These are phyloP conservation scores for Lasioglossum calceatum DNA, from an alignment of 2,888 invertebrate species.

Conservation along the genomic window DNA sequence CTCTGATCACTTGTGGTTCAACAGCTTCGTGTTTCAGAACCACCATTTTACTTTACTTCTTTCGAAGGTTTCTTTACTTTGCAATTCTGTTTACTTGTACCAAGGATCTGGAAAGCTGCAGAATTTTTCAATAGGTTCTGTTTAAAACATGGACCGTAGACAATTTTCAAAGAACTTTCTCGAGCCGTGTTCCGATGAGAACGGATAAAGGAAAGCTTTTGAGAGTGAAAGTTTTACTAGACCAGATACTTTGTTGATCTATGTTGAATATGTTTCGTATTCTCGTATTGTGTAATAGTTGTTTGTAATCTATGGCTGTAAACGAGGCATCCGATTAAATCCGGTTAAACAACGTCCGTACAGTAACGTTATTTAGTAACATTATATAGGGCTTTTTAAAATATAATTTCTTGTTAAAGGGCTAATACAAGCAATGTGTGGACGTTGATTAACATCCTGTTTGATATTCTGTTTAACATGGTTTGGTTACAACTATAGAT, in stretches of 20 bases:
- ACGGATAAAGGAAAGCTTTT: not conserved
- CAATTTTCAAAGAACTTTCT: too few species aligned
- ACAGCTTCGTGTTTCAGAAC: not conserved
- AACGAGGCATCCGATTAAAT: too few species aligned
- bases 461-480: not conserved
- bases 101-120: not conserved
- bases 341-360: too few species aligned
- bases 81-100: not conserved
- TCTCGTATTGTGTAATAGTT: not conserved
- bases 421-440: not conserved
- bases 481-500: not conserved
- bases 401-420: not conserved
- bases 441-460: not conserved
- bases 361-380: too few species aligned
- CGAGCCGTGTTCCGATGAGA: not conserved
- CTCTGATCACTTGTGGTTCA: not conserved
- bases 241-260: not conserved
- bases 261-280: not conserved
- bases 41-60: not conserved
- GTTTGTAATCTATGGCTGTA: not conserved
- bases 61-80: not conserved
- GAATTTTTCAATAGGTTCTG: not conserved
- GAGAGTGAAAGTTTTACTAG: not conserved
- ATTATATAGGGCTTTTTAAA: not conserved
- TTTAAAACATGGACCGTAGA: not conserved